phyloP scores from a whole-genome alignment of 2,888 invertebrate genomes.

The Stomorhina lunata region DNA sequence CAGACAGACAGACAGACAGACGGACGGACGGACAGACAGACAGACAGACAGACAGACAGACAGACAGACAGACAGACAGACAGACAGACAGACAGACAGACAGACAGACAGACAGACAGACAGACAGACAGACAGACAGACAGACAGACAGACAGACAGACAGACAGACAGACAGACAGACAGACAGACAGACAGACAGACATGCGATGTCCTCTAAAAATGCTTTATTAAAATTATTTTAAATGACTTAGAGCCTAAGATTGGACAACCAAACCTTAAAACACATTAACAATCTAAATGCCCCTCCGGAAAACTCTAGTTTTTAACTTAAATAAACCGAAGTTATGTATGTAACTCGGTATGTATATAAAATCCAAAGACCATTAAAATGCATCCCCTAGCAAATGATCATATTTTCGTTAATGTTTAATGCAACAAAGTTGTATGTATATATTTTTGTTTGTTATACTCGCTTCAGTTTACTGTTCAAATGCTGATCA shows the following conservation, averaged over 20 bases:
- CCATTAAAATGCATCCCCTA: slow-evolving; percentile 68
- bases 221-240: neutral
- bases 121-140: no score
- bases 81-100: no score
- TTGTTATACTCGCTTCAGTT: slow-evolving; percentile 28
- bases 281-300: neutral
- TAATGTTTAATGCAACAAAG: neutral
- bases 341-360: neutral
- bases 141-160: no score
- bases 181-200: no score
- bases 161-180: no score
- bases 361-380: neutral
- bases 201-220: neutral
- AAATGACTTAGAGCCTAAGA: neutral
- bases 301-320: slow-evolving; percentile 17
- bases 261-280: neutral
- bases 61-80: no score
- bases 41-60: no score
- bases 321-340: neutral
- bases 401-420: slow-evolving; percentile 31
- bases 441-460: slow-evolving; percentile 3
- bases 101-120: no score
- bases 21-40: no score
- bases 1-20: no score
- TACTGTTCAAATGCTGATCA: slow-evolving; percentile 41